A percentile compares a stretch with the other conserved stretches of the same genome.
Conservation (phyloP, 2,797 vertebrate species). For the Intellagama lesueurii region DNA sequence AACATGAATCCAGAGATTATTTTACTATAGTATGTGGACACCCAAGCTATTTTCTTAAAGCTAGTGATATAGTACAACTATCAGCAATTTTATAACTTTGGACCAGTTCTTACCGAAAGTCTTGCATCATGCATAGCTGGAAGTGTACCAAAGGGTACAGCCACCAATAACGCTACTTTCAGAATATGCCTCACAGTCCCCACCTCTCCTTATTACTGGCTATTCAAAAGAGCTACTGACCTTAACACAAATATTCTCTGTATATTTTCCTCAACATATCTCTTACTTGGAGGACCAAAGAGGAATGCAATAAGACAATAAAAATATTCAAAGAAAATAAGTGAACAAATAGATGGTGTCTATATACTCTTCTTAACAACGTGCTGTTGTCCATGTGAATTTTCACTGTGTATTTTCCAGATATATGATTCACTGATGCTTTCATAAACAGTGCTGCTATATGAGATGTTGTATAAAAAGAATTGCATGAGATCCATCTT, state of each 20-base stretch:
- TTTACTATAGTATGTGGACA: neutral
- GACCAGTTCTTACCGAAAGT: no score
- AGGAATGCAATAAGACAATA: neutral
- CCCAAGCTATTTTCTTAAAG: neutral
- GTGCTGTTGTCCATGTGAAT: neutral
- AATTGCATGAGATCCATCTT: neutral
- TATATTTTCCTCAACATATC: neutral
- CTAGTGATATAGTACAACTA: neutral
- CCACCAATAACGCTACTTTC: neutral
- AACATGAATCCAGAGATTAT: neutral
- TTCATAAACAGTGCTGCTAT: neutral
- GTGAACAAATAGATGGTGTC: neutral
- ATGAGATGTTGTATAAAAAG: neutral
- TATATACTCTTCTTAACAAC: neutral
- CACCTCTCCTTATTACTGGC: neutral
- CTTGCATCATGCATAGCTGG: neutral
- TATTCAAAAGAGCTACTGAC: neutral
- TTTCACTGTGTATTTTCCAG: neutral
- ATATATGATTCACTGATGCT: neutral
- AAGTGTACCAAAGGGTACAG: neutral
- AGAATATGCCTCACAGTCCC: neutral
- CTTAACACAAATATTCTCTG: neutral
- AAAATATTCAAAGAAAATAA: neutral
- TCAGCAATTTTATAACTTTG: neutral
- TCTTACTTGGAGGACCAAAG: neutral